Evolutionary conservation across 2,888 invertebrate genomes (phyloP).

Genomic region (Eustalomyia histrio): DNA sequence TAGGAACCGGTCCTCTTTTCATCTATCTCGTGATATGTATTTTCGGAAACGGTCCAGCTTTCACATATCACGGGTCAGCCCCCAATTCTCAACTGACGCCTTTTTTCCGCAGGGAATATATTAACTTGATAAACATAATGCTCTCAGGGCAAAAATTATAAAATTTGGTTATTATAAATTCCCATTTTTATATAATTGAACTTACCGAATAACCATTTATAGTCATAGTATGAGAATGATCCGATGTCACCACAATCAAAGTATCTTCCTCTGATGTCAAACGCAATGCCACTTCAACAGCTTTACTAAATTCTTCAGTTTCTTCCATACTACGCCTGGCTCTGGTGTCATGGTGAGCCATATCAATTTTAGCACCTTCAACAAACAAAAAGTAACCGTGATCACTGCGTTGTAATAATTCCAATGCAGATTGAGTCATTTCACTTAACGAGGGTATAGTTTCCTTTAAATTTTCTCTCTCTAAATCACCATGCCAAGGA

Average conservation of each 20-base stretch:
- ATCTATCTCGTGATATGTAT: no score
- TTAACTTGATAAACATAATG: no score
- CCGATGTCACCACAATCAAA: conserved; percentile 88
- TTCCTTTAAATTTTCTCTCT: conserved; percentile 76
- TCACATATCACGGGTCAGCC: no score
- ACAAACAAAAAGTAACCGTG: conserved; percentile 87
- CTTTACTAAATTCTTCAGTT: conserved; percentile 86
- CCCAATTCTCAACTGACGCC: no score
- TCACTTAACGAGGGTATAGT: conserved; percentile 83
- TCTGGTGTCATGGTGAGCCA: conserved; percentile 83
- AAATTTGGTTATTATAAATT: no score
- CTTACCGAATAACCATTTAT: conserved; percentile 87
- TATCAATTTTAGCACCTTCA: conserved; percentile 81
- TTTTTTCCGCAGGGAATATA: no score
- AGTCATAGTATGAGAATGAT: conserved; percentile 88
- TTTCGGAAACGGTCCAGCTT: no score
- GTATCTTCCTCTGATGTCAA: conserved; percentile 85
- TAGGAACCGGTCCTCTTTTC: no score
- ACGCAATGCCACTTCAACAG: conserved; percentile 83
- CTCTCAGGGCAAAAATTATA: no score
- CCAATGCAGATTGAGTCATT: conserved; percentile 84
- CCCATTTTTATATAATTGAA: neutral
- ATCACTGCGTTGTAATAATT: conserved; percentile 80
- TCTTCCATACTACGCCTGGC: conserved; percentile 87
- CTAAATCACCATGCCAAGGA: conserved; percentile 82